A percentile compares a stretch with the other conserved stretches of the same genome.
These are phyloP conservation scores for Pteruthius melanotis DNA, from an alignment of 2,113 vertebrate species.

Conservation along the genomic window DNA sequence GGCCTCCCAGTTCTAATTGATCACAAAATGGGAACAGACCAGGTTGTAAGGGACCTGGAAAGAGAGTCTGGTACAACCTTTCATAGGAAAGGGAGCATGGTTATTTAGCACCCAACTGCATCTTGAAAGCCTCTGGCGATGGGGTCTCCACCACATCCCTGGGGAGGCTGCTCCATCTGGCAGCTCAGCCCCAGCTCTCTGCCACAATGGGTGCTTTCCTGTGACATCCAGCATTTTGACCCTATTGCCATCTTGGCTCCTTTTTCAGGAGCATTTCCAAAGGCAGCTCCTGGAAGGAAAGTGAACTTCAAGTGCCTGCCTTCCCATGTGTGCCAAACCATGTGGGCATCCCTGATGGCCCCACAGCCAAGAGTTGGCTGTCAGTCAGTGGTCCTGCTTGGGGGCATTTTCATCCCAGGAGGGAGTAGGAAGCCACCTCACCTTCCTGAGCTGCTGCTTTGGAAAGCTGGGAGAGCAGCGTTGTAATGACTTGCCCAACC, in stretches of 20 bases:
- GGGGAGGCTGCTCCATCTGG: not conserved
- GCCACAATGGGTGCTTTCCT: not conserved
- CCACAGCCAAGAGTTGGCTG: not conserved
- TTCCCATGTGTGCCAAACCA: accelerated
- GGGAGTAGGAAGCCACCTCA: not conserved
- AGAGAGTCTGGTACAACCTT: not conserved
- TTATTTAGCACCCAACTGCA: not conserved
- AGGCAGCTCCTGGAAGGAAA: not conserved
- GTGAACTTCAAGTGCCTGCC: not conserved
- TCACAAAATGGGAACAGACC: not conserved
- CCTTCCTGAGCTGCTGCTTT: not conserved
- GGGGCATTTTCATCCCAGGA: not conserved
- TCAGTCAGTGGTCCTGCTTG: not conserved
- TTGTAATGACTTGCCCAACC: not conserved
- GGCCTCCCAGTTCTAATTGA: not conserved
- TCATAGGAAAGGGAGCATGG: not conserved
- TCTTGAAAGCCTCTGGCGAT: not conserved
- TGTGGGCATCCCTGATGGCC: not conserved
- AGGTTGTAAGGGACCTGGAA: not conserved
- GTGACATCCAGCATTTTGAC: not conserved
- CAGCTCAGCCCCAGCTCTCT: not conserved
- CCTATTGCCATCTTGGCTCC: not conserved
- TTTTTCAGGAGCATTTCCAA: not conserved
- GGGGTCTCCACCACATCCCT: not conserved
- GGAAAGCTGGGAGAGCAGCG: not conserved